Percentiles rank a stretch among this genome's conserved stretches.
Conservation (phyloP, 2,797 vertebrate genomes). For the Allenopithecus nigroviridis region DNA sequence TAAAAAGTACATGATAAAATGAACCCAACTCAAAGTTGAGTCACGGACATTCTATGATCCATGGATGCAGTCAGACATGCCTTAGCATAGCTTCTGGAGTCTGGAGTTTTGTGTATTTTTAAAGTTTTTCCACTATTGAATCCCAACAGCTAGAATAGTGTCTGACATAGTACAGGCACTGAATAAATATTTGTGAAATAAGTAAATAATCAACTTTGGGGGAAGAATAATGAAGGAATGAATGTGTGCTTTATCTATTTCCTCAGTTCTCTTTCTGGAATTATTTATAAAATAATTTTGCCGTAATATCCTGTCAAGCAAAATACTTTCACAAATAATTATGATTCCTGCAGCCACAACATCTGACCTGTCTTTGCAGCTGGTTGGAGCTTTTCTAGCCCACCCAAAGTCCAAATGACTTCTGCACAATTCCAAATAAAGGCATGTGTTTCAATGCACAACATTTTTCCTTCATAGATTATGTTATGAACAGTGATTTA, state of each 20-base stretch:
- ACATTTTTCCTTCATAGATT: not conserved
- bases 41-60: fast-evolving
- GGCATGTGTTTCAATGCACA: not conserved
- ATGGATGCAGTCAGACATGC: fast-evolving
- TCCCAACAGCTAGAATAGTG: not conserved
- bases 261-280: not conserved
- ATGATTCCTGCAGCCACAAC: not conserved
- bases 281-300: not conserved
- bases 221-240: not conserved
- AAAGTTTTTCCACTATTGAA: not conserved
- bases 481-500: not conserved
- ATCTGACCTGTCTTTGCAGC: not conserved
- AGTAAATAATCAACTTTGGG: not conserved
- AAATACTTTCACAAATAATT: not conserved
- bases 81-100: fast-evolving
- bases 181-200: not conserved
- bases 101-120: fast-evolving
- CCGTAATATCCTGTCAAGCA: not conserved
- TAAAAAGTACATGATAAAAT: fast-evolving
- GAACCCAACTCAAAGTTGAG: not conserved
- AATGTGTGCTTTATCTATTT: not conserved
- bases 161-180: not conserved
- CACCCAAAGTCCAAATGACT: not conserved
- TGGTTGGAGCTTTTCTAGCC: not conserved
- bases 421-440: not conserved